Evolutionary conservation across 2,888 invertebrate species (phyloP).

Genomic region (Agonopterix alstromeriana): DNA sequence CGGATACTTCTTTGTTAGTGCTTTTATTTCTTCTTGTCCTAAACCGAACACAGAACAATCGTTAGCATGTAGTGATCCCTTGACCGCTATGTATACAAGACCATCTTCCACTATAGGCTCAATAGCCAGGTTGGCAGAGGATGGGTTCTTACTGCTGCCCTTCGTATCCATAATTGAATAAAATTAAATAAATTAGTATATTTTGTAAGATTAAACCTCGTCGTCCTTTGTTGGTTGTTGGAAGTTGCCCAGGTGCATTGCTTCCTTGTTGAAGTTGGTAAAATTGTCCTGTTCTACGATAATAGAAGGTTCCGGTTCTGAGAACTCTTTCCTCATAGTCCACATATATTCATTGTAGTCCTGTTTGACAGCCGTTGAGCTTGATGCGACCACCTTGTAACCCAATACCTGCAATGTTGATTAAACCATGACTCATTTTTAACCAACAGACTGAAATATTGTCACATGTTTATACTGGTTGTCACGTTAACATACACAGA

Average conservation of each 20-base stretch:
- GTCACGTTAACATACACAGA: too few relatives aligned
- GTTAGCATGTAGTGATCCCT: slow-evolving; percentile 85
- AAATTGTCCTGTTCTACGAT: slow-evolving; percentile 79
- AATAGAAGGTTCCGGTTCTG: slow-evolving; percentile 86
- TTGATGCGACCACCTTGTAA: slow-evolving; percentile 91
- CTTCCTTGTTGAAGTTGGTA: slow-evolving; percentile 78
- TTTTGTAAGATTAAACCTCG: slow-evolving; percentile 46
- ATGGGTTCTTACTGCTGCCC: slow-evolving; percentile 39
- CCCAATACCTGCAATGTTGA: slow-evolving; percentile 81
- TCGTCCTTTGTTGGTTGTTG: slow-evolving; percentile 64
- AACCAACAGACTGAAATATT: too few relatives aligned
- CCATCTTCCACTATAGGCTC: slow-evolving; percentile 70
- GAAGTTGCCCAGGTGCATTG: slow-evolving; percentile 62
- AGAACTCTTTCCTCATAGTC: slow-evolving; percentile 94
- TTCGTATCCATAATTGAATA: slow-evolving; percentile 55
- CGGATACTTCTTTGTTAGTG: slow-evolving; percentile 82
- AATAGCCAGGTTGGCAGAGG: slow-evolving; percentile 37
- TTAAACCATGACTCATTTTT: background rate
- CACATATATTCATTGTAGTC: slow-evolving; percentile 95
- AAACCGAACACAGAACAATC: slow-evolving; percentile 88
- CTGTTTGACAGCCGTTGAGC: slow-evolving; percentile 90
- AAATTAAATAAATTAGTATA: slow-evolving; percentile 13
- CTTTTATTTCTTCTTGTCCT: slow-evolving; percentile 81
- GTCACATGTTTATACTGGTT: too few relatives aligned
- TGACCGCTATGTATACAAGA: slow-evolving; percentile 85